Evolutionary conservation across 2,888 invertebrate genomes (phyloP).

Genomic region (Tholera decimalis): DNA sequence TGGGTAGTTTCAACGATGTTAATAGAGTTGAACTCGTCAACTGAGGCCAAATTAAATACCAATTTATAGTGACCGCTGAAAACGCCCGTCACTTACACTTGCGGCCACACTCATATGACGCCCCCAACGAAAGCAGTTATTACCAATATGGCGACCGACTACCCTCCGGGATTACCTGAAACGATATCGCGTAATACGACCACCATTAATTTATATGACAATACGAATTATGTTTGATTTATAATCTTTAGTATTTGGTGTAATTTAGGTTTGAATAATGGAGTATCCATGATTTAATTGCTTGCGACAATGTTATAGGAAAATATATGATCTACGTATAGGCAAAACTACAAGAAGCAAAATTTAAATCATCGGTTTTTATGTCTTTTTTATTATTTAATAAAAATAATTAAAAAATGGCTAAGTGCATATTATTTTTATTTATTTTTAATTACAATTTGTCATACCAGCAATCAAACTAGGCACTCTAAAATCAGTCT

Average conservation of each 20-base stretch:
- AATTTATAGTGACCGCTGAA: neutral
- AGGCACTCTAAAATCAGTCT: too few relatives aligned
- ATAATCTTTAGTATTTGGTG: conserved; percentile 10
- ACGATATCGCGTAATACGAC: conserved; percentile 35
- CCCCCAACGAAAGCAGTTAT: conserved; percentile 66
- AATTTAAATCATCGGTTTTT: neutral
- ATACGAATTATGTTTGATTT: conserved; percentile 23
- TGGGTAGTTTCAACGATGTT: too few relatives aligned
- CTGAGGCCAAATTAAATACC: too few relatives aligned
- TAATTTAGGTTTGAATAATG: neutral
- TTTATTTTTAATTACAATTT: too few relatives aligned
- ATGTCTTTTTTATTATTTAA: neutral
- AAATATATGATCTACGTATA: too few relatives aligned
- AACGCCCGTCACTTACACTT: conserved; percentile 25
- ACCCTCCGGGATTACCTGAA: conserved; percentile 65
- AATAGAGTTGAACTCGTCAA: too few relatives aligned
- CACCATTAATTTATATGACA: conserved; percentile 39
- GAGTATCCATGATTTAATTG: neutral
- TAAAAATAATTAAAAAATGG: too few relatives aligned
- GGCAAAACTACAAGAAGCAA: too few relatives aligned
- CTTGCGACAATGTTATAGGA: neutral
- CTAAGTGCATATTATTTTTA: too few relatives aligned
- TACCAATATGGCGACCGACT: conserved; percentile 68
- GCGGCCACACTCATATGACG: conserved; percentile 40
- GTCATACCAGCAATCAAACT: too few relatives aligned